Conservation (phyloP, 2,113 vertebrate species). For the Calyptomena viridis region DNA sequence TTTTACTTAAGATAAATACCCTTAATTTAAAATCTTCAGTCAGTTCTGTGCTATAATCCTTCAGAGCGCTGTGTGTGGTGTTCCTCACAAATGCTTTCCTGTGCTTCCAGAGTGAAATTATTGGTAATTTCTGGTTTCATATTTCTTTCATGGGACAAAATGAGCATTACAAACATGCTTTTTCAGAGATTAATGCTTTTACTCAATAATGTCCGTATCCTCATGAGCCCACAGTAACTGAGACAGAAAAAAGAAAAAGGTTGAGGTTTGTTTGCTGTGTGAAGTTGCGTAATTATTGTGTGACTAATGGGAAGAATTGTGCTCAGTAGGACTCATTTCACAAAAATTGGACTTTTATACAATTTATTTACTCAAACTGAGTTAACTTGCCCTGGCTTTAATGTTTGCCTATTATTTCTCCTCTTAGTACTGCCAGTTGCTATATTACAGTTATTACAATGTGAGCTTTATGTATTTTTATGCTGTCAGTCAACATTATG, state of each 20-base stretch:
- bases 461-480: neutral
- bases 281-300: constrained; percentile 44
- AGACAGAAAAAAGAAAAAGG: neutral
- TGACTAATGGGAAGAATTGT: constrained; percentile 41
- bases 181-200: constrained; percentile 62
- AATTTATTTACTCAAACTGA: constrained; percentile 25
- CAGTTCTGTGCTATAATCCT: constrained; percentile 75
- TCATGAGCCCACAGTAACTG: neutral
- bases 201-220: constrained; percentile 42
- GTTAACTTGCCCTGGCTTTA: constrained; percentile 17
- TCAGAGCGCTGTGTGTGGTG: constrained; percentile 68
- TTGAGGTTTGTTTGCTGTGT: constrained; percentile 22
- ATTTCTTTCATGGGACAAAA: constrained; percentile 79
- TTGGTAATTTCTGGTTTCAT: constrained; percentile 78
- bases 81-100: constrained; percentile 79
- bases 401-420: neutral
- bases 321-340: constrained; percentile 7
- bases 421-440: neutral
- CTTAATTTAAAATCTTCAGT: constrained; percentile 82
- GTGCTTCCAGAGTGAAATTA: constrained; percentile 73
- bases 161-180: constrained; percentile 35
- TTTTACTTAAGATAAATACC: constrained; percentile 83
- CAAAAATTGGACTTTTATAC: neutral
- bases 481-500: neutral
- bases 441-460: neutral